Evolutionary conservation across 2,113 vertebrate genomes (phyloP), one percentile per base, ranked within the genome.

Genomic region (Eulemur macaco): DNA sequence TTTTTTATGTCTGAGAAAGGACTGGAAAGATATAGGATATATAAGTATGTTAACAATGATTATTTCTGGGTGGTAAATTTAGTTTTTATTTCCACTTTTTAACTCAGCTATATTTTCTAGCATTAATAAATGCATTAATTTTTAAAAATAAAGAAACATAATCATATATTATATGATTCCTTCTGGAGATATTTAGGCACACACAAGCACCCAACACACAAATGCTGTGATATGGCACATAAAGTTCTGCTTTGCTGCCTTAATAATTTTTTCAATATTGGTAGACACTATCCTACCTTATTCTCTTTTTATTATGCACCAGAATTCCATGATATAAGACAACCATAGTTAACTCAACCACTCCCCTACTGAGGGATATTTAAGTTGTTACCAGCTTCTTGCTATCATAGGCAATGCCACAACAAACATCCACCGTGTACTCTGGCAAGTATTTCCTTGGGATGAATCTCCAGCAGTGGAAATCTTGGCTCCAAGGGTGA

Each of bases 1-100:
- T 12, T 77, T 88, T 66, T 29, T 64, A 73, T 84, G 69, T 7
- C 39, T 80, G 34, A 31, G n/a, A 80, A 37, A 56, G 25, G n/a
- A 85, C n/a, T 92, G 25, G 34, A 69, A 66, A 64, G 17, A n/a
- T 42, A 45, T 25, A 73, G 27, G 3, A 42, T 60, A 71, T 37
- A 47, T 29, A 27, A 45, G 12, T 58, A 45, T 13, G 50, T 84
- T 74, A 91, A 64, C 17, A 64, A 29, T 64, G 39, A 34, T 34
- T 73, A 58, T 69, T 88, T 73, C 27, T 9, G 17, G 23, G 15
- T 71, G 7, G 13, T 66, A 66, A 85, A 31, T 77, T 78, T 21
- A 31, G 13, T 56, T 89, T 94, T 66, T 74, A 52, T 94, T 94
- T 94, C 23, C 6, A 27, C 52, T 78, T 96, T 85, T 84, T 21